phyloP scores from a whole-genome alignment of 2,888 invertebrate species.

The Xestobium rufovillosum region DNA sequence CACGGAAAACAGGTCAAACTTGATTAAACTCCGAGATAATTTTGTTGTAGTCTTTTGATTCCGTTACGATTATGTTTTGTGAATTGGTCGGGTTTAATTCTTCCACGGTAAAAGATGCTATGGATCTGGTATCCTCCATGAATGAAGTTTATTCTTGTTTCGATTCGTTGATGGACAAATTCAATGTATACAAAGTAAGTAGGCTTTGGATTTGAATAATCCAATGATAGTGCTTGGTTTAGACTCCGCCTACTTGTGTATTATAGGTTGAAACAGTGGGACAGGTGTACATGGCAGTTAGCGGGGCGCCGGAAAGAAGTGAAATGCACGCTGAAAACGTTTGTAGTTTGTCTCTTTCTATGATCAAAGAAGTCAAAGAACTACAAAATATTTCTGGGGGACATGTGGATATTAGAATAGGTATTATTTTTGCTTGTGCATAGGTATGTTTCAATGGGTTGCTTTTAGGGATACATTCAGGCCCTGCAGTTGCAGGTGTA shows the following conservation, averaged over 20 bases:
- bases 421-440: conserved; percentile 35
- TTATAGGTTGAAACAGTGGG: conserved; percentile 85
- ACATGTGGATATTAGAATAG: conserved; percentile 57
- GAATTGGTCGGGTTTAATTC: conserved; percentile 58
- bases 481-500: conserved; percentile 79
- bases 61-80: conserved; percentile 73
- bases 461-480: conserved; percentile 65
- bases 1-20: not conserved
- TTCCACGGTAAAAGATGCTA: conserved; percentile 52
- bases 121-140: conserved; percentile 78
- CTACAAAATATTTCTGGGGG: conserved; percentile 54
- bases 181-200: conserved; percentile 77
- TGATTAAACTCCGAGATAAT: not conserved
- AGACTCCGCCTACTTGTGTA: conserved; percentile 4
- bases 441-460: conserved; percentile 5
- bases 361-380: conserved; percentile 60
- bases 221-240: not conserved
- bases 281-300: conserved; percentile 86
- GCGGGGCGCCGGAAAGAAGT: conserved; percentile 75
- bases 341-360: conserved; percentile 69
- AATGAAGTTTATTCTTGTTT: conserved; percentile 81
- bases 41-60: conserved; percentile 57
- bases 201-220: conserved; percentile 6
- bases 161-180: conserved; percentile 75
- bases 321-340: conserved; percentile 68